Evolutionary conservation across 2,113 vertebrate species (phyloP).

Genomic region (Microtus pennsylvanicus): DNA sequence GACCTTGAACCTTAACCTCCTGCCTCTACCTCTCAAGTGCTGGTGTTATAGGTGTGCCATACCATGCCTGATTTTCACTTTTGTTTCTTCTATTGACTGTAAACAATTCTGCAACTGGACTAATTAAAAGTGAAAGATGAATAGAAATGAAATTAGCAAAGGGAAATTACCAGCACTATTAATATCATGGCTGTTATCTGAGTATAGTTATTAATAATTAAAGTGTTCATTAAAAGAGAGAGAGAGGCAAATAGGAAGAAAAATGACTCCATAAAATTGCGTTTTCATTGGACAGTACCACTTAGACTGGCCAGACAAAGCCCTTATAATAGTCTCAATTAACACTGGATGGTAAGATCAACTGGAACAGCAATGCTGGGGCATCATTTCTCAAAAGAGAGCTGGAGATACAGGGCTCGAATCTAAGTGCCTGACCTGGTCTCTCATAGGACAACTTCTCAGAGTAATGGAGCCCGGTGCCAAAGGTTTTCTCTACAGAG

Average conservation of each 20-base stretch:
- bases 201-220: conserved; percentile 51
- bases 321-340: background rate
- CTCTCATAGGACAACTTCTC: background rate
- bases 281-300: background rate
- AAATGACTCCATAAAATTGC: background rate
- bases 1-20: background rate
- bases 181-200: background rate
- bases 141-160: conserved; percentile 39
- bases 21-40: background rate
- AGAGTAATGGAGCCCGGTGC: background rate
- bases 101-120: conserved; percentile 29
- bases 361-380: background rate
- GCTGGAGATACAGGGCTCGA: background rate
- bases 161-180: conserved; percentile 11
- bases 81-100: background rate
- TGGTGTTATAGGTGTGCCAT: background rate
- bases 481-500: background rate
- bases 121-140: conserved; percentile 60
- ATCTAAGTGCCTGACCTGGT: accelerated
- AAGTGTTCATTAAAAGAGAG: conserved; percentile 30
- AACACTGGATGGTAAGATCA: background rate
- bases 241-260: background rate
- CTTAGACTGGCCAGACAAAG: background rate
- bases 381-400: background rate
- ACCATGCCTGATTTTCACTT: background rate